Conservation (phyloP, 92 coral and sea anemone genomes). For the Paramuricea clavata region DNA sequence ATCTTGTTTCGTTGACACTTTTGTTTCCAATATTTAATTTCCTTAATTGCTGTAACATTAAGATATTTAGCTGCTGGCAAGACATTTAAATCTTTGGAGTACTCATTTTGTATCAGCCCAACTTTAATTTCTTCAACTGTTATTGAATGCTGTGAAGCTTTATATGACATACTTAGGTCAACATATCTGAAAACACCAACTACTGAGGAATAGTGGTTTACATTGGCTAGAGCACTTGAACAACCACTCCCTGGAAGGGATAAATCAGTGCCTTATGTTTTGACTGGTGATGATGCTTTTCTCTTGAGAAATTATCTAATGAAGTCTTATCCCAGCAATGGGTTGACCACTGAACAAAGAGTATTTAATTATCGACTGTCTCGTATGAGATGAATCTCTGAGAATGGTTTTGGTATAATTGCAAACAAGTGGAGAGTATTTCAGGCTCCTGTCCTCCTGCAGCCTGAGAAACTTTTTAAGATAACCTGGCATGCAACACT, state of each 20-base stretch:
- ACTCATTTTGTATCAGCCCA: constrained; percentile 25
- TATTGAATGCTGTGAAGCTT: constrained; percentile 18
- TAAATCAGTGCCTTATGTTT: constrained; percentile 54
- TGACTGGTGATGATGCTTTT: constrained; percentile 81
- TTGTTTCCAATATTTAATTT: constrained; percentile 31
- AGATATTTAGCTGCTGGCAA: constrained; percentile 67
- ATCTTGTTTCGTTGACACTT: constrained; percentile 33
- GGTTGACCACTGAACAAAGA: constrained; percentile 52
- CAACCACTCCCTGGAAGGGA: constrained; percentile 27
- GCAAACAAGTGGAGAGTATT: constrained; percentile 66
- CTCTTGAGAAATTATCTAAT: constrained; percentile 57
- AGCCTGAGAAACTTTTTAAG: constrained; percentile 54
- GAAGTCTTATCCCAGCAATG: constrained; percentile 64
- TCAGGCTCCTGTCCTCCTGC: constrained; percentile 59
- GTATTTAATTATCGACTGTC: constrained; percentile 71
- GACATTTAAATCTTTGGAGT: constrained; percentile 64
- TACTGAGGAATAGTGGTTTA: constrained; percentile 5
- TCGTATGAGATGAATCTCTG: constrained; percentile 70
- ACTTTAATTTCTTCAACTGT: constrained; percentile 20
- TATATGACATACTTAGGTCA: constrained; percentile 1
- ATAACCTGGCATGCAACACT: constrained; percentile 60
- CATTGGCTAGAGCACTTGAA: background rate
- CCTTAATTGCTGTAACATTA: constrained; percentile 58
- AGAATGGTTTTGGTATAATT: constrained; percentile 68
- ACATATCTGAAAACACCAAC: constrained; percentile 18